Evolutionary conservation across 2,888 invertebrate genomes (phyloP), one percentile per base, ranked within the genome.

Genomic region (Pharmacophagus antenor): DNA sequence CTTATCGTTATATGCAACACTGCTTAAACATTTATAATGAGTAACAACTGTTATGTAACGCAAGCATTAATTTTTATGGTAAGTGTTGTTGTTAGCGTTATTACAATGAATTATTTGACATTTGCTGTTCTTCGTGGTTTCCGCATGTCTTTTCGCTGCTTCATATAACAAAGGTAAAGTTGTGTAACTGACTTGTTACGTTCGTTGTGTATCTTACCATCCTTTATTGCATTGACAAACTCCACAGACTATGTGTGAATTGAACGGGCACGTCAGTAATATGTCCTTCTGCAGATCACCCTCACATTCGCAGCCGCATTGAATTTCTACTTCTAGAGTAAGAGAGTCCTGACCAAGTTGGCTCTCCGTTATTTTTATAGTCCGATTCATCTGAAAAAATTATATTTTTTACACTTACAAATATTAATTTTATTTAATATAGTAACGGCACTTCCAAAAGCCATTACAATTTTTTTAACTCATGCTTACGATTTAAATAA

Each of bases 281-380:
- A 81, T 74, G 51, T 79, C 79, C 70, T 70, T 79, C 73, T 76
- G 72, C 37, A 63, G 49, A 56, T 90, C 76, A 49, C 79, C 73
- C 17, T 84, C 80, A 71, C 95, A 95, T 12, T 93, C 92, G 74
- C 96, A 96, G 31, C 95, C 94, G 70, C 95, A 94, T 65, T 95
- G 92, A 55, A 96, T 85, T 67, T 95, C 94, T 46, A 97, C 91
- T 53, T 95, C 93, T 48, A 97, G 81, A 15, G 92, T 90, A 59
- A 97, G 79, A 18, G 88, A 83, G 69, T 95, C 94, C 51, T 95
- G 95, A 2, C 93, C 93, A 52, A 97, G 88, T 56, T 95, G 95
- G 3, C 94, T 94, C 67, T 97, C 97, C 61, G 94, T 94, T 70
- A 97, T 95, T 15, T 85, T 87, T 51, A 95, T 91, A 0, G 82